These are phyloP conservation scores for Phaedon cochleariae DNA, from an alignment of 2,888 invertebrate species.

Conservation along the genomic window DNA sequence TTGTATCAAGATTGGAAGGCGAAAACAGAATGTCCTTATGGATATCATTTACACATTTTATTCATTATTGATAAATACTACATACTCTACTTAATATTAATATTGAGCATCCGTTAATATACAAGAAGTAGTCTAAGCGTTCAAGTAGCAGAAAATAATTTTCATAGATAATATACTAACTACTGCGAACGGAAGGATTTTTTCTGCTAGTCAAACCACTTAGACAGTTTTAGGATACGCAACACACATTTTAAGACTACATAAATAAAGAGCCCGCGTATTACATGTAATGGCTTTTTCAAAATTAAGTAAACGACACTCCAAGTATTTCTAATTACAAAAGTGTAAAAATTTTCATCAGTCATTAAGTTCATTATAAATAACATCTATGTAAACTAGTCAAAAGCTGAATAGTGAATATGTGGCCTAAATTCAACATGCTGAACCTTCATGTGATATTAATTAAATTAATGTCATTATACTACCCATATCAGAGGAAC, in stretches of 20 bases:
- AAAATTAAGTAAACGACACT: constrained; percentile 53
- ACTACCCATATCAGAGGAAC: too few species aligned
- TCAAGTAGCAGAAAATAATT: constrained; percentile 63
- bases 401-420: background rate
- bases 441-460: too few species aligned
- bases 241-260: constrained; percentile 56
- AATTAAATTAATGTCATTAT: too few species aligned
- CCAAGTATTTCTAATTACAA: constrained; percentile 58
- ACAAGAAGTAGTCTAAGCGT: constrained; percentile 62
- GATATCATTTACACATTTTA: constrained; percentile 60
- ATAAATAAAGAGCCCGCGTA: constrained; percentile 48
- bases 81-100: constrained; percentile 60
- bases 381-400: constrained; percentile 25
- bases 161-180: constrained; percentile 35
- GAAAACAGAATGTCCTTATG: background rate
- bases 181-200: constrained; percentile 38
- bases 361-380: constrained; percentile 54
- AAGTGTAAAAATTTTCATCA: constrained; percentile 58
- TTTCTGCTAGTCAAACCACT: constrained; percentile 64
- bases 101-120: constrained; percentile 64
- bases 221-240: constrained; percentile 60
- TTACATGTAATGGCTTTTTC: constrained; percentile 56
- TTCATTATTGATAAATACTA: constrained; percentile 63
- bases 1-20: background rate
- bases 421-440: background rate